Evolutionary conservation across 2,797 vertebrate genomes (phyloP).

Genomic region (Odontamblyopus lacepedii): DNA sequence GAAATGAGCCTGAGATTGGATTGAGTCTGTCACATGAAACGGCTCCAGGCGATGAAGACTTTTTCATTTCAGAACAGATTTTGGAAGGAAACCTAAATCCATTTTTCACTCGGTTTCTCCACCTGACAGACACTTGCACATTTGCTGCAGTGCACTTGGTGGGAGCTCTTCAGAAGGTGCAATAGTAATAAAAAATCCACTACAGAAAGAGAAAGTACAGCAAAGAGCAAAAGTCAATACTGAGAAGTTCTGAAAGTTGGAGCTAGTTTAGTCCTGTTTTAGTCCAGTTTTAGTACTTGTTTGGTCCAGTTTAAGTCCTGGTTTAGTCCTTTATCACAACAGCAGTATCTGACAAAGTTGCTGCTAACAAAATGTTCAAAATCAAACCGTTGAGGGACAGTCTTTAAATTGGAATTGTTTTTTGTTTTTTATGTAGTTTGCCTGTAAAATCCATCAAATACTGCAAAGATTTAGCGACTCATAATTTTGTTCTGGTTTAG

Average conservation of each 20-base stretch:
- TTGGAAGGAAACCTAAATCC: constrained; percentile 4
- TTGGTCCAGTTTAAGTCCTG: neutral
- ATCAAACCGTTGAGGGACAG: too few relatives aligned
- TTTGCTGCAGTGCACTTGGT: constrained; percentile 1
- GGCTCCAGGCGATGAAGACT: neutral
- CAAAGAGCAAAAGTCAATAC: neutral
- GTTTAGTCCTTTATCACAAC: neutral
- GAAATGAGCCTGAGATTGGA: constrained; percentile 40
- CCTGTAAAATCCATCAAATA: too few relatives aligned
- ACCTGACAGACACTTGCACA: constrained; percentile 1
- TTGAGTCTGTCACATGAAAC: constrained; percentile 36
- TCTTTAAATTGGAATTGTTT: too few relatives aligned
- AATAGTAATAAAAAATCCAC: neutral
- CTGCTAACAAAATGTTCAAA: too few relatives aligned
- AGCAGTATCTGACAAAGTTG: too few relatives aligned
- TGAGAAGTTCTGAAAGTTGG: neutral
- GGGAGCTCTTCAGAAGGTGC: neutral
- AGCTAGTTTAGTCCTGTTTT: neutral
- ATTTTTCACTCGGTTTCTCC: neutral
- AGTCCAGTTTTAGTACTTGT: neutral
- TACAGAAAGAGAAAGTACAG: neutral
- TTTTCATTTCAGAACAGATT: constrained; percentile 5
- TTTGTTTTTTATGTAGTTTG: too few relatives aligned
- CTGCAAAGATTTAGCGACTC: too few relatives aligned
- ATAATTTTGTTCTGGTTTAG: neutral